phyloP scores from a whole-genome alignment of 2,113 vertebrate species.

The Dolichotis patagonum region DNA sequence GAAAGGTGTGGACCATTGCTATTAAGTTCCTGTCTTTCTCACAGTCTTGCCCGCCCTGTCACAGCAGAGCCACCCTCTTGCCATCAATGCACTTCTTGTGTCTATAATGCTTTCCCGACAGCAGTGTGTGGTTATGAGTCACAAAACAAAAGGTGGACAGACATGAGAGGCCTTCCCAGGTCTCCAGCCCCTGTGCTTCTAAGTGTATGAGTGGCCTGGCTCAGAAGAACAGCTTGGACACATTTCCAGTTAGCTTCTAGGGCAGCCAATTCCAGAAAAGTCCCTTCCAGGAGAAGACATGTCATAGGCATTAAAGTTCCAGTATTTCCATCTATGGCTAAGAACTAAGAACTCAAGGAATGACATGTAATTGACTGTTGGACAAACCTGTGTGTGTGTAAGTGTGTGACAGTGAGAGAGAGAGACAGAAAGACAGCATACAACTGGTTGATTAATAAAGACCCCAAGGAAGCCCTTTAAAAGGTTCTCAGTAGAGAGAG shows the following conservation, averaged over 20 bases:
- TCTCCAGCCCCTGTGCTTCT: not conserved
- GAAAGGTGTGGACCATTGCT: not conserved
- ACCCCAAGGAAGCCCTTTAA: constrained; percentile 11
- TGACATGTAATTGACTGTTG: not conserved
- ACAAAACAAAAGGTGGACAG: not conserved
- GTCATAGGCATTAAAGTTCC: not conserved
- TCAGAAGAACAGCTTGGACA: not conserved
- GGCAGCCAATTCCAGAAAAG: not conserved
- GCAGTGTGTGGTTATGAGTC: not conserved
- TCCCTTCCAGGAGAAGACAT: not conserved
- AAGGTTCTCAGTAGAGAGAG: not conserved
- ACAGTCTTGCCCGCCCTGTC: accelerated
- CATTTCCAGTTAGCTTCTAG: not conserved
- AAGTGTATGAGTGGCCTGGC: not conserved
- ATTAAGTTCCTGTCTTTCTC: not conserved
- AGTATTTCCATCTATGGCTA: constrained; percentile 10
- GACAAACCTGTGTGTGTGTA: not conserved
- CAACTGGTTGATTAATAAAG: not conserved
- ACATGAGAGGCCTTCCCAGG: not conserved
- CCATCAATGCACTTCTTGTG: not conserved
- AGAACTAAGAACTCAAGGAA: constrained; percentile 6
- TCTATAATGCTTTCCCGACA: not conserved
- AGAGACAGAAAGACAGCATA: not conserved
- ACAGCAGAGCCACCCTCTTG: not conserved
- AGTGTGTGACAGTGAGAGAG: no score